Evolutionary conservation across 2,113 vertebrate species (phyloP), one percentile per base, ranked within the genome.

Genomic region (Octodon degus): DNA sequence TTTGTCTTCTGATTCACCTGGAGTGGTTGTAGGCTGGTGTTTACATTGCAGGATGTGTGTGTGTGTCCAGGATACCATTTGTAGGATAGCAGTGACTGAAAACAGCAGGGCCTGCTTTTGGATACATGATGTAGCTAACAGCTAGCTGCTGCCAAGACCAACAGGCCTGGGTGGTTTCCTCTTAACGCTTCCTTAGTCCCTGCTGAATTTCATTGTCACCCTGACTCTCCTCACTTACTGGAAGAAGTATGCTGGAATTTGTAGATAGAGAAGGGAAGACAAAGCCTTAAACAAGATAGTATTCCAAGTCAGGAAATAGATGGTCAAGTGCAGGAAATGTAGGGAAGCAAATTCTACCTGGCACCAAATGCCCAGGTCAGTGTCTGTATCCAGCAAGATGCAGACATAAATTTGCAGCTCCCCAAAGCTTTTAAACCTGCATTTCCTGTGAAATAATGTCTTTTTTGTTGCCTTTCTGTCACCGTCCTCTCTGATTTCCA

Each of bases 61-160:
- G 47, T 4, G 37, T 30, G 14, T 58, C 63, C 62, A 79, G 60
- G 20, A 43, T 62, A n/a, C 34, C 53, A 27, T 70, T 85, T 90
- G 63, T 22, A 80, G 90, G 87, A 85, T 91, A 82, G 55, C 70
- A 83, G 32, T 93, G 88, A 62, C 93, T 89, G 47, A 70, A 13
- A 92, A 87, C 65, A 92, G 87, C 0, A 4, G 82, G 84, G 32
- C 65, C 62, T 82, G n/a, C 68, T 92, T 92, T 30, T 53, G 47
- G 87, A 83, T 55, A 53, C 32, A 34, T 86, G 96, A 90, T 67
- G 58, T 63, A 82, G 88, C 87, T 65, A 81, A 14, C 68, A 82
- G 43, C 65, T 14, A 10, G 11, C 20, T 47, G 17, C 25, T 74
- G 88, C 96, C 95, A 92, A 95, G 92, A 86, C 77, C 65, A 89